A percentile compares a stretch with the other conserved stretches of the same genome.
Evolutionary conservation across 92 coral and sea anemone genomes (phyloP).

Genomic region (Diadumene lineata): DNA sequence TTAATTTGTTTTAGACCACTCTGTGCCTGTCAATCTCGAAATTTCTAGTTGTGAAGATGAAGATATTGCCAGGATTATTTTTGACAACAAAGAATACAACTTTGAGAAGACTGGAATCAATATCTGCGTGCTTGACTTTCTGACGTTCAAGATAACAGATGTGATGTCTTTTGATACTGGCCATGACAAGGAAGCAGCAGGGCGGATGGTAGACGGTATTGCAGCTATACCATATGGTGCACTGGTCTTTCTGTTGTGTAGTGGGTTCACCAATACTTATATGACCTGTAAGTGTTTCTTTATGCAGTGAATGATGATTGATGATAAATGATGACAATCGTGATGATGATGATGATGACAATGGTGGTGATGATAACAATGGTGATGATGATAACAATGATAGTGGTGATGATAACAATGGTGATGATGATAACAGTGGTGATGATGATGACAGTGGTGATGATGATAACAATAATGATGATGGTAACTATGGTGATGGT

Average conservation of each 20-base stretch:
- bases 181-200: slow-evolving; percentile 64
- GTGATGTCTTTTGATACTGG: slow-evolving; percentile 84
- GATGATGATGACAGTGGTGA: too few species aligned
- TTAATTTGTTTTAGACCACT: slow-evolving; percentile 43
- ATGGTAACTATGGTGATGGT: too few species aligned
- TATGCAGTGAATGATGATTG: background rate
- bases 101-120: slow-evolving; percentile 80
- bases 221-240: slow-evolving; percentile 65
- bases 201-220: slow-evolving; percentile 62
- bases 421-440: too few species aligned
- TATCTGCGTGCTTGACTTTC: slow-evolving; percentile 80
- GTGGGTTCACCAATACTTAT: slow-evolving; percentile 83
- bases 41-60: slow-evolving; percentile 56
- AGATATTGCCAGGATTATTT: slow-evolving; percentile 52
- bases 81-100: slow-evolving; percentile 77
- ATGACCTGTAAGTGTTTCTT: slow-evolving; percentile 59
- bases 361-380: too few species aligned
- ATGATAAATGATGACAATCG: background rate
- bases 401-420: too few species aligned
- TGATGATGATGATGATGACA: too few species aligned
- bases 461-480: too few species aligned
- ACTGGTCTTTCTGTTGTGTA: slow-evolving; percentile 73
- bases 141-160: slow-evolving; percentile 74
- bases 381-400: too few species aligned
- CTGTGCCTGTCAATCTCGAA: slow-evolving; percentile 56